Evolutionary conservation across 1,140 invertebrate genomes (phyloP).

Genomic region (Patella vulgata): DNA sequence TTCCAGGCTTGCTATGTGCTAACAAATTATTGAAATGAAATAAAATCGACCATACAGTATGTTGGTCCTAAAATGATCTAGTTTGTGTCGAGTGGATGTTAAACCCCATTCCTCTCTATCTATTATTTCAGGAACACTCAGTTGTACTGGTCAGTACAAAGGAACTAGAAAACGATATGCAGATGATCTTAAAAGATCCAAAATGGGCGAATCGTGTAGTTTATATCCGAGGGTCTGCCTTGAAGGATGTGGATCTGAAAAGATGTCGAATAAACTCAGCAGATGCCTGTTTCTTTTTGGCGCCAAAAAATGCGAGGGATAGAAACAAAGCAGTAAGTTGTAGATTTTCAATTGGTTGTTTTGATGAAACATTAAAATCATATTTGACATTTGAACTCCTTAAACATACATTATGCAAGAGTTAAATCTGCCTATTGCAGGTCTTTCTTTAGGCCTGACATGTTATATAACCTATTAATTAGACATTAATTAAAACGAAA

Average conservation of each 20-base stretch:
- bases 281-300: slow-evolving; percentile 94
- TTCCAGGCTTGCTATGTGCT: too few species aligned
- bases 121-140: slow-evolving; percentile 85
- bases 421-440: too few species aligned
- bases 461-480: too few species aligned
- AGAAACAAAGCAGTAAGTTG: slow-evolving; percentile 86
- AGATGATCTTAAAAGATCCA: slow-evolving; percentile 97
- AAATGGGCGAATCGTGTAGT: slow-evolving; percentile 98
- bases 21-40: too few species aligned
- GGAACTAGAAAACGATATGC: slow-evolving; percentile 96
- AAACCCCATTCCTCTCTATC: too few species aligned
- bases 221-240: slow-evolving; percentile 94
- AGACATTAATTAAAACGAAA: too few species aligned
- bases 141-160: slow-evolving; percentile 95
- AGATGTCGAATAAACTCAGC: slow-evolving; percentile 93
- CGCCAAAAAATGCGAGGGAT: slow-evolving; percentile 92
- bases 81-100: too few species aligned
- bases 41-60: too few species aligned
- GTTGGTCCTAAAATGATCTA: too few species aligned
- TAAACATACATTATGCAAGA: too few species aligned
- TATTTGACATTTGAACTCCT: not conserved
- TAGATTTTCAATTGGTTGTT: not conserved
- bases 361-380: not conserved
- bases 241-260: slow-evolving; percentile 93
- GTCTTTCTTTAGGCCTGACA: too few species aligned